Evolutionary conservation across 1,140 invertebrate species (phyloP).

Genomic region (Heliconius himera): DNA sequence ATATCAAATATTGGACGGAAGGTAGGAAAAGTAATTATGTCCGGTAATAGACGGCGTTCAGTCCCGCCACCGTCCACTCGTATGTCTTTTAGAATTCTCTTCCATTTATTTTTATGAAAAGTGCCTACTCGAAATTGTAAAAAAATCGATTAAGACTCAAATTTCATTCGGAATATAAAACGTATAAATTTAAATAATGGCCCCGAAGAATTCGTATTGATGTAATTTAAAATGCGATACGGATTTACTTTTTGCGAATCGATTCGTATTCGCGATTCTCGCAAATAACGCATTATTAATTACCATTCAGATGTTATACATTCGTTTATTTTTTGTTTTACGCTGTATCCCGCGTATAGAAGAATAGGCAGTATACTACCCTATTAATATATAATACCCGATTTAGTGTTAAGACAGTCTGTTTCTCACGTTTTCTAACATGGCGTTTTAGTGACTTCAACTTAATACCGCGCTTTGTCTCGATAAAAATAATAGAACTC

Average conservation of each 20-base stretch:
- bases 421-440: no score
- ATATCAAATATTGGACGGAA: no score
- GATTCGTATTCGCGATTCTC: constrained; percentile 27
- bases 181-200: constrained; percentile 30
- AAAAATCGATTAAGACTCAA: not conserved
- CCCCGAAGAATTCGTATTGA: constrained; percentile 29
- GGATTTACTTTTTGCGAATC: constrained; percentile 31
- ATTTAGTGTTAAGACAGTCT: no score
- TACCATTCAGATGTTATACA: constrained; percentile 15
- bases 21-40: no score
- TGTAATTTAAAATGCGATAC: constrained; percentile 36
- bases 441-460: no score
- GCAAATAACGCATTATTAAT: constrained; percentile 32
- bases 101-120: not conserved
- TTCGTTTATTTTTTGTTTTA: not conserved
- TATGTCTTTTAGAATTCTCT: not conserved
- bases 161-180: constrained; percentile 15
- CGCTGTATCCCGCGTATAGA: no score
- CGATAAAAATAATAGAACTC: no score
- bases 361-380: no score
- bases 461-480: no score
- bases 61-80: no score
- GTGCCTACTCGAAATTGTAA: not conserved
- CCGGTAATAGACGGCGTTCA: no score
- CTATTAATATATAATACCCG: no score